Base-by-base conservation (phyloP, 2,888 invertebrate species). In the Axea sp. region DNA sequence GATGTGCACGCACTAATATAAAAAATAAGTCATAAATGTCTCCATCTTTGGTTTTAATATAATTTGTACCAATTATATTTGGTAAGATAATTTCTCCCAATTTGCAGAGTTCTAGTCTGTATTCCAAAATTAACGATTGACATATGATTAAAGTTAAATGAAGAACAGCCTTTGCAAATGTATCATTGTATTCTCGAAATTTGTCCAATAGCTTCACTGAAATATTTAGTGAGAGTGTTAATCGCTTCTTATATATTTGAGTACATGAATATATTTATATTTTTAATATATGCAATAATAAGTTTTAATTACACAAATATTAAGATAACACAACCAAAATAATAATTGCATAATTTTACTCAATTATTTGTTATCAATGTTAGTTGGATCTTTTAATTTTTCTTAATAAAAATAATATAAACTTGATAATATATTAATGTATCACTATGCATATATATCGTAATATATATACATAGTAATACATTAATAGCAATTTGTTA, bases 1-100 rank as follows among this genome's bases (percentile, higher is more conserved):
- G 89, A 81, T 91, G 91, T 12, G 90, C 81, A 69, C 87, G 83
- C 9, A 90, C 76, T 83, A 90, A 89, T n/a, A 91, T 81, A 1
- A 89, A 79, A 26, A 90, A 84, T 75, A 90, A 88, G 53, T 90
- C 88, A 57, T 90, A 88, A 43, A 90, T 85, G 41, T 87, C 84
- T 24, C 84, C 79, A 17, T 76, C 77, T 24, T 79, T 74, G n/a
- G 80, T 78, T 75, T 88, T 87, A 39, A 91, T 83, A 39, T 90
- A 81, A 11, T 83, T 74, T 0, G 88, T 85, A 19, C 89, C 79
- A 12, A 89, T 83, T 45, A 77, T 86, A 11, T 51, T 15, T n/a
- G 76, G 69, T 14, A 76, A 17, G 28, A 75, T 12, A 2, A 69
- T 47, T 84, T 91, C 91, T 9, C 88, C 88, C 77, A 91, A 91